These are phyloP conservation scores for Brassicogethes aeneus DNA, from an alignment of 2,888 invertebrate species.

Conservation along the genomic window DNA sequence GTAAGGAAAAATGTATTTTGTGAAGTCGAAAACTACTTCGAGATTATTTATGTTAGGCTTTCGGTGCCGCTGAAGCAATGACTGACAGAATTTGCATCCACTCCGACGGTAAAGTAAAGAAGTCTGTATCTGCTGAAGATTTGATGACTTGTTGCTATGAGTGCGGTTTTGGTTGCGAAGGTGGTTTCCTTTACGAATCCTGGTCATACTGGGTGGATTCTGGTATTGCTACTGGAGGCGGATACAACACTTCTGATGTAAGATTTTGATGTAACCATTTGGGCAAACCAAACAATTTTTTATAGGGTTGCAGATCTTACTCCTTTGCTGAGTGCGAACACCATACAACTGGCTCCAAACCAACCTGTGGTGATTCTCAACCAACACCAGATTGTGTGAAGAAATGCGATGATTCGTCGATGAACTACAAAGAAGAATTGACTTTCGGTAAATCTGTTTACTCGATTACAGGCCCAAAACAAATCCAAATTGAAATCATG, in stretches of 20 bases:
- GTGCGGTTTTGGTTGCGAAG: conserved; percentile 73
- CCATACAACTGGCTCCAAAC: conserved; percentile 7
- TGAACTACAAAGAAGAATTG: neutral
- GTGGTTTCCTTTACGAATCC: conserved; percentile 68
- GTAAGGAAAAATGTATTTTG: conserved; percentile 38
- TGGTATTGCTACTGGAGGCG: conserved; percentile 80
- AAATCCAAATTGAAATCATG: neutral
- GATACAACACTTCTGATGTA: conserved; percentile 55
- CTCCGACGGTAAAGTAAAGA: conserved; percentile 56
- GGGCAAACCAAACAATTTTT: neutral
- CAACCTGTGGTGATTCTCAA: conserved; percentile 9
- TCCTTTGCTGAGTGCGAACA: conserved; percentile 13
- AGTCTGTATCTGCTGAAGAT: conserved; percentile 73
- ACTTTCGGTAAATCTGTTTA: neutral
- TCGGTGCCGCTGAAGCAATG: conserved; percentile 82
- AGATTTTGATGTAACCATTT: conserved; percentile 1
- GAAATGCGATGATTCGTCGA: conserved; percentile 1
- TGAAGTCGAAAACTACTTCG: too few relatives aligned
- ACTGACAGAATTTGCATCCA: conserved; percentile 76
- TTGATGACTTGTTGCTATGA: conserved; percentile 66
- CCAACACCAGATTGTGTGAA: conserved; percentile 10
- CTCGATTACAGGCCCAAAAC: neutral
- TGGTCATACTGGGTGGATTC: conserved; percentile 74
- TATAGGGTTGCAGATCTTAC: conserved; percentile 13
- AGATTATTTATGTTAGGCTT: too few relatives aligned